Evolutionary conservation across 2,797 vertebrate species (phyloP), one percentile per base, ranked within the genome.

Genomic region (Picus viridis): DNA sequence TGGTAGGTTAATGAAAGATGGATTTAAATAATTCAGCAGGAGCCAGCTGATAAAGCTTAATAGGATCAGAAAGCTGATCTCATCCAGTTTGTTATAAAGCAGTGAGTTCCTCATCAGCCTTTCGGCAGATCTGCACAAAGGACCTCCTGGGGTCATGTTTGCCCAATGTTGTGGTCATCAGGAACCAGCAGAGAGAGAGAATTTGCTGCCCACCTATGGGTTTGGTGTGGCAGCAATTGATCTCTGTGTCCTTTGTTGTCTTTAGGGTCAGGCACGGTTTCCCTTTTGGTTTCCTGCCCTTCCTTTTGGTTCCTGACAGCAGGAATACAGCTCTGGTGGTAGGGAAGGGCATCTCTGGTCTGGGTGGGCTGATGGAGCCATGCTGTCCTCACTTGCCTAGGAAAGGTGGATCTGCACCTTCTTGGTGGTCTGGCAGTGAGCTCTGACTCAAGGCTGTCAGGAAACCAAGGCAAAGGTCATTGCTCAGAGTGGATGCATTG

Each of bases 1-100:
- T 61, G 77, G 71, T 73, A 58, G 30, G 90, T 93, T 79, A 94
- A 95, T 94, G 93, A 94, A 93, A 96, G 23, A 92, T 72, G 47
- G 56, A 14, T 77, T 68, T 87, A 72, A 92, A 90, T 92, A 92
- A 83, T 89, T 86, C 58, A 87, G 0, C 6, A 12, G 29, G 36
- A 73, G 62, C 59, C 88, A 75, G 85, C 8, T 74, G 89, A 58
- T 87, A 59, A 74, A 92, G 69, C 58, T 84, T 61, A 62, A 51
- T 51, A 78, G 54, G 47, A 51, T 14, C 54, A 59, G 85, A 83
- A 62, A 87, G 69, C 70, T 80, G 73, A 89, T 93, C 86, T 91
- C 26, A 18, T 81, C 75, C 85, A 91, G 54, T 19, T 64, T 72
- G 41, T 22, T 85, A n/a, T 77, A 83, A 68, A 67, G 58, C 75